Evolutionary conservation across 2,797 vertebrate genomes (phyloP).

Genomic region (Chloroceryle amazona): DNA sequence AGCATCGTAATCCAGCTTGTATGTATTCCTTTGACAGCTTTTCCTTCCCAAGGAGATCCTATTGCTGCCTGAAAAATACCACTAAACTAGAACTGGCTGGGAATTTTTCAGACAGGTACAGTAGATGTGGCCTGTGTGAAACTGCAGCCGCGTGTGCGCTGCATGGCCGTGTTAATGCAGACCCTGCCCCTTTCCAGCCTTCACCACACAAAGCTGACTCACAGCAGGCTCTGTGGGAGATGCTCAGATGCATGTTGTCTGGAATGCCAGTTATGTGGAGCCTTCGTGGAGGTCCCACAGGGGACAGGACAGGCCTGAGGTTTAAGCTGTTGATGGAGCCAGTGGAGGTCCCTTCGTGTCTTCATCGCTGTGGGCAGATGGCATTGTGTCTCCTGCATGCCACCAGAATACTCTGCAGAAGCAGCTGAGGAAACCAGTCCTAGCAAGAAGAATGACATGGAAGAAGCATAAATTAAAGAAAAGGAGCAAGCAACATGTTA

Average conservation of each 20-base stretch:
- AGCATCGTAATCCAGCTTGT: neutral
- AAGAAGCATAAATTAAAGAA: neutral
- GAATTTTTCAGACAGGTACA: neutral
- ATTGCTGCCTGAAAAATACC: neutral
- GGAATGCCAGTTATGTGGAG: neutral
- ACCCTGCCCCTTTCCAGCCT: neutral
- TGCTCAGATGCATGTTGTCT: neutral
- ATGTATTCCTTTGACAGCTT: neutral
- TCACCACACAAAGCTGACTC: neutral
- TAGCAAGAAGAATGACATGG: neutral
- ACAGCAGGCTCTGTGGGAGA: neutral
- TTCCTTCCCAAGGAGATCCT: neutral
- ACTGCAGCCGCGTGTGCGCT: neutral
- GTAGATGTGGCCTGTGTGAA: neutral
- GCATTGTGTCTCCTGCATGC: neutral
- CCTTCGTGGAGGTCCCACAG: neutral
- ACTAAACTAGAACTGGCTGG: neutral
- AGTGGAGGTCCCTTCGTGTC: neutral
- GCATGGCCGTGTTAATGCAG: neutral
- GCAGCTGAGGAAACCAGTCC: neutral
- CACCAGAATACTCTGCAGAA: neutral
- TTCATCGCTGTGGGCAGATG: neutral
- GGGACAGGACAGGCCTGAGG: neutral
- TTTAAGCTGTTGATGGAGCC: neutral
- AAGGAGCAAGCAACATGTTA: neutral